These are phyloP conservation scores for Prunella strophiata DNA, from an alignment of 2,797 vertebrate genomes.

Conservation along the genomic window DNA sequence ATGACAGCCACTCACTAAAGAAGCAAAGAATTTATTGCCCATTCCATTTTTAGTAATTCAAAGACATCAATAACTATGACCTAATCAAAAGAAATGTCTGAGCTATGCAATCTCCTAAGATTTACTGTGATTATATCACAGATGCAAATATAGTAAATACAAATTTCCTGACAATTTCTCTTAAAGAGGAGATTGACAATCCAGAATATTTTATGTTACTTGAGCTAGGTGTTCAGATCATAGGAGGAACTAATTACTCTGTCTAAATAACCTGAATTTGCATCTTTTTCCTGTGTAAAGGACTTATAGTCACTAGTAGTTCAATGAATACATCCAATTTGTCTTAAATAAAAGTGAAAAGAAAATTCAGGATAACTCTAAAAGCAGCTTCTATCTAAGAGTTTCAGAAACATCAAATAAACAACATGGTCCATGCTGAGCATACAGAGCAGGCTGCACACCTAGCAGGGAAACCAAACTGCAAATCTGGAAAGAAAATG, in stretches of 20 bases:
- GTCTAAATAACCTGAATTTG: background rate
- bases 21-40: background rate
- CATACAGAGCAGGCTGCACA: background rate
- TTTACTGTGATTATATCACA: background rate
- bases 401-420: background rate
- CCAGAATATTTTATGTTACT: background rate
- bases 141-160: background rate
- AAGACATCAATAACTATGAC: background rate
- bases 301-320: background rate
- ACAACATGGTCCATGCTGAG: background rate
- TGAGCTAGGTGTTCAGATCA: background rate
- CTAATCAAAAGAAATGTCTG: background rate
- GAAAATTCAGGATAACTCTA: background rate
- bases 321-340: background rate
- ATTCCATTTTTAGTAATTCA: background rate
- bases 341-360: background rate
- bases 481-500: background rate
- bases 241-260: background rate
- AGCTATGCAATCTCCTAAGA: background rate
- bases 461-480: background rate
- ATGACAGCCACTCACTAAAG: background rate
- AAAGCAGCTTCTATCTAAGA: background rate
- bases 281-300: background rate
- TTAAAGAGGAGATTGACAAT: background rate
- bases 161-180: background rate